phyloP scores from a whole-genome alignment of 2,888 invertebrate genomes.

The Abrostola triplasia region DNA sequence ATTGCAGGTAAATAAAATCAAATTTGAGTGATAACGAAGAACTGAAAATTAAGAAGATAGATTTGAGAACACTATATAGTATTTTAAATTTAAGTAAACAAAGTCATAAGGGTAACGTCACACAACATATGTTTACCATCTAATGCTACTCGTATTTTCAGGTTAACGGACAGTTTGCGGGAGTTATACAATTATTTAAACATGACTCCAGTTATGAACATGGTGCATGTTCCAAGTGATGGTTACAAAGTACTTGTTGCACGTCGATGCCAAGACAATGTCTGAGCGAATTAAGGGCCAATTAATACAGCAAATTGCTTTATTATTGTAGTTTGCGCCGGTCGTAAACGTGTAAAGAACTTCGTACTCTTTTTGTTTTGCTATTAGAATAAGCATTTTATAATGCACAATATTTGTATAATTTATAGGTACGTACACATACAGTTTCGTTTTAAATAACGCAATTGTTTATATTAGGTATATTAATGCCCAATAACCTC shows the following conservation, averaged over 20 bases:
- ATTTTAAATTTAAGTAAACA: too few species aligned
- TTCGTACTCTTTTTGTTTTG: conserved; percentile 23
- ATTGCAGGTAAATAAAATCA: too few species aligned
- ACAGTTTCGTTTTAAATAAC: neutral
- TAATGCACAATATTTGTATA: conserved; percentile 3
- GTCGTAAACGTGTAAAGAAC: conserved; percentile 66
- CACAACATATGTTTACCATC: too few species aligned
- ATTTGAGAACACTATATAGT: too few species aligned
- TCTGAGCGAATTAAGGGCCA: conserved; percentile 76
- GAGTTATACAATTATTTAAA: conserved; percentile 43
- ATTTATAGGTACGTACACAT: neutral
- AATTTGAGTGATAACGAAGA: too few species aligned
- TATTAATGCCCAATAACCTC: too few species aligned
- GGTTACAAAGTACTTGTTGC: conserved; percentile 69
- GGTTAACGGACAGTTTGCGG: conserved; percentile 7
- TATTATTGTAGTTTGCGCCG: conserved; percentile 73
- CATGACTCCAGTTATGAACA: conserved; percentile 32
- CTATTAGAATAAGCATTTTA: conserved; percentile 32
- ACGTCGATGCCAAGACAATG: conserved; percentile 67
- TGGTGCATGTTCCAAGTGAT: conserved; percentile 39
- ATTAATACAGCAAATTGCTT: conserved; percentile 81
- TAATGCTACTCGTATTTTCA: neutral
- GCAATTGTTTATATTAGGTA: neutral
- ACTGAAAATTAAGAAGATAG: too few species aligned
- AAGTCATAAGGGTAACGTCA: too few species aligned